Conservation (phyloP, 2,888 invertebrate species). For the Dorcus hopei region DNA sequence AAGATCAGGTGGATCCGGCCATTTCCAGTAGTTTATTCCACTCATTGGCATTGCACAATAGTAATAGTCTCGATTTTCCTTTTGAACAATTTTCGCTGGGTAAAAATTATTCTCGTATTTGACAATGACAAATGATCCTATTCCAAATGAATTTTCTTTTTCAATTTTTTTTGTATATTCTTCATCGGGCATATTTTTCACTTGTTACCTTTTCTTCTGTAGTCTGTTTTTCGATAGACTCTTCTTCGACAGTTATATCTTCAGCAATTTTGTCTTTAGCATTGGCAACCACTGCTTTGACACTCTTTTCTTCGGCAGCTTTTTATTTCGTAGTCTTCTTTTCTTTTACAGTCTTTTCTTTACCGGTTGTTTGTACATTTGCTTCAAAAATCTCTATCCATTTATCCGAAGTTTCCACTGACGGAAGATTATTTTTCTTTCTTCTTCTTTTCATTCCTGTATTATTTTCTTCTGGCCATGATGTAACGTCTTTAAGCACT, state of each 20-base stretch:
- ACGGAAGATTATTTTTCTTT: not conserved
- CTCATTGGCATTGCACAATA: too few relatives aligned
- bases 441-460: not conserved
- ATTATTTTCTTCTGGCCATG: not conserved
- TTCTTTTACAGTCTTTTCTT: not conserved
- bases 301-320: not conserved
- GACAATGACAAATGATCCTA: not conserved
- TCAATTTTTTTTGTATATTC: not conserved
- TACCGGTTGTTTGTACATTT: not conserved
- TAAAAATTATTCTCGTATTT: too few relatives aligned
- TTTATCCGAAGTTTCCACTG: slow-evolving; percentile 1
- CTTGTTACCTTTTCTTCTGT: too few relatives aligned
- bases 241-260: too few relatives aligned
- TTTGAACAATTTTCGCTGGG: too few relatives aligned
- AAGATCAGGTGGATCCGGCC: too few relatives aligned
- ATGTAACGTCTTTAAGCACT: not conserved
- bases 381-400: not conserved
- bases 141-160: too few relatives aligned
- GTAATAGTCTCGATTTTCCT: too few relatives aligned
- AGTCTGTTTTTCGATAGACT: too few relatives aligned
- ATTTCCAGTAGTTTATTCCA: too few relatives aligned
- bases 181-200: not conserved
- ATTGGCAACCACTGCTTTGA: not conserved
- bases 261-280: too few relatives aligned
- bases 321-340: not conserved